phyloP scores from a whole-genome alignment of 2,797 vertebrate genomes.

The Uromys caudimaculatus region DNA sequence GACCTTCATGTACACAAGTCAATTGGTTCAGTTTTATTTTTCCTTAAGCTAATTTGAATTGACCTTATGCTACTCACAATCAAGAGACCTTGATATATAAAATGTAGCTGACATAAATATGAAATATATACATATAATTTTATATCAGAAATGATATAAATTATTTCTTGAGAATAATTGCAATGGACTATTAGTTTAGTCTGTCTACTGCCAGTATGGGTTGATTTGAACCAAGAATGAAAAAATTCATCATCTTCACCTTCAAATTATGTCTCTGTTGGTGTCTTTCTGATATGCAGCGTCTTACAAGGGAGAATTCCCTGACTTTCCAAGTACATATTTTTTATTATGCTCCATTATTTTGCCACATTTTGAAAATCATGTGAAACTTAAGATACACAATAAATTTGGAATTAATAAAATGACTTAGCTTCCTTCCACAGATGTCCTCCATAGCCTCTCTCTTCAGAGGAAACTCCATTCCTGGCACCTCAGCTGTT shows the following conservation, averaged over 20 bases:
- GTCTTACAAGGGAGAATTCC: neutral
- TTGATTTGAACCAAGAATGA: neutral
- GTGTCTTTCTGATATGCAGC: neutral
- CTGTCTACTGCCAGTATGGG: neutral
- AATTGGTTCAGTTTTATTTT: neutral
- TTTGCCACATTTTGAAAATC: slow-evolving; percentile 25
- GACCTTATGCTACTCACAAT: neutral
- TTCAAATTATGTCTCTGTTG: neutral
- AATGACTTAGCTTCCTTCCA: neutral
- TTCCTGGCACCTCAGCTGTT: neutral
- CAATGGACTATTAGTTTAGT: neutral
- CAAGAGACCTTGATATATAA: neutral
- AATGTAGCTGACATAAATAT: neutral
- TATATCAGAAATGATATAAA: neutral
- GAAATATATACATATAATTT: neutral
- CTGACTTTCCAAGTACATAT: neutral
- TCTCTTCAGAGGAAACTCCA: neutral
- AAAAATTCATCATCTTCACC: neutral
- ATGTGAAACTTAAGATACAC: neutral
- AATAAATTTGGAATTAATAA: neutral
- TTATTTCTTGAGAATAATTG: neutral
- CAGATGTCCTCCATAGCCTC: neutral
- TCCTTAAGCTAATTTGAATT: slow-evolving; percentile 28
- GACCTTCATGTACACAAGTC: neutral
- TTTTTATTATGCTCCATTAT: neutral